phyloP scores from a whole-genome alignment of 2,113 vertebrate genomes.

The Ranitomeya imitator region DNA sequence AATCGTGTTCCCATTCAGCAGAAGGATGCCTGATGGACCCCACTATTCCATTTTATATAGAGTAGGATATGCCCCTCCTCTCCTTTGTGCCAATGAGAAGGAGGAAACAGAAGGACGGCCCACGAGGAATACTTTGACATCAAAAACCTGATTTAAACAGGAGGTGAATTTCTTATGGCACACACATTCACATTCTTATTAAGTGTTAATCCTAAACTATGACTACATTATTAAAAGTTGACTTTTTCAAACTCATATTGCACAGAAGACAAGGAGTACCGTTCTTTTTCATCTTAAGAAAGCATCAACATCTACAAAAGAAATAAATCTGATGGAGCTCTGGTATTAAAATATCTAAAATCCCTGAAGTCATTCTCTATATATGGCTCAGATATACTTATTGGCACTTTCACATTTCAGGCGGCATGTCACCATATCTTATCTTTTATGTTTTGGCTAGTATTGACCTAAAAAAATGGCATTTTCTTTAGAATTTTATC shows the following conservation, averaged over 20 bases:
- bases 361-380: not conserved
- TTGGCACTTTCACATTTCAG: conserved; percentile 5
- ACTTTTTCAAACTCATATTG: not conserved
- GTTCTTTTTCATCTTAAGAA: not conserved
- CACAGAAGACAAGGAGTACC: not conserved
- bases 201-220: not conserved
- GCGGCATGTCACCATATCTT: not conserved
- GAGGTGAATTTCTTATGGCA: no score
- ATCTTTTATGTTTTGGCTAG: not conserved
- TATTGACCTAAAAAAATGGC: not conserved
- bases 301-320: not conserved
- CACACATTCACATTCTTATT: no score
- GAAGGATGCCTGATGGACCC: not conserved
- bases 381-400: not conserved
- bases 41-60: not conserved
- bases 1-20: not conserved
- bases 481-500: not conserved
- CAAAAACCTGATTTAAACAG: no score
- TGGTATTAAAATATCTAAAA: not conserved
- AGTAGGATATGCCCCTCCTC: not conserved
- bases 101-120: not conserved
- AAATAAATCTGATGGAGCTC: not conserved
- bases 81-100: not conserved
- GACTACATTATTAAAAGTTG: not conserved
- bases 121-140: not conserved